Evolutionary conservation across 2,888 invertebrate genomes (phyloP), one percentile per base, ranked within the genome.

Genomic region (Encarsia formosa): DNA sequence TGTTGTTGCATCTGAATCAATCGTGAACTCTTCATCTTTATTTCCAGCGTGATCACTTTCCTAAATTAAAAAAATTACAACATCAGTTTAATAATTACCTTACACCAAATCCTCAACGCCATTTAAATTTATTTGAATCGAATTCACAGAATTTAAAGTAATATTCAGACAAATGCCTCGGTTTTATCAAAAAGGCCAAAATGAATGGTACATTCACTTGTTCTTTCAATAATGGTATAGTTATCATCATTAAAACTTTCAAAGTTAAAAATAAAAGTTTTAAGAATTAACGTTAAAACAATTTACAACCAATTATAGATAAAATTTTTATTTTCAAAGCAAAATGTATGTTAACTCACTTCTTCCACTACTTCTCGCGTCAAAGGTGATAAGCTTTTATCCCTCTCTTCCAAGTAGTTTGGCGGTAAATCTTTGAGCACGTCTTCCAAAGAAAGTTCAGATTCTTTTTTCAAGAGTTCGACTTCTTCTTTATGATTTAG

Each of bases 391-490:
- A 71, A 65, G 57, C 82, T 80, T 70, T 80, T 83, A 65, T 82
- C 81, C 44, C 83, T 76, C 69, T 83, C 82, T 65, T 85, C 81
- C 52, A 90, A 76, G 76, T 92, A 91, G 67, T 90, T 87, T 61
- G 86, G 83, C 43, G 93, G 91, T 65, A 90, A 75, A 63, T 84
- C 83, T 63, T 84, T 85, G 37, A 96, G 76, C 65, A 96, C 81
- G 71, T 93, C 92, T 72, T 91, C 91, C 59, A 96, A 80, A 55
- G 90, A 90, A 77, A 91, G 84, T 75, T 88, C 85, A 64, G 92
- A 91, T 78, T 97, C 96, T 71, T 87, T 85, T 66, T 88, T 87
- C 65, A 97, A 78, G 53, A 88, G 85, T 63, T 87, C 89, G 19
- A 96, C 80, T 78, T 97, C 96, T 66, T 81, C 83, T 61, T 79